phyloP scores from a whole-genome alignment of 2,888 invertebrate species.

The Melitaea athalia region DNA sequence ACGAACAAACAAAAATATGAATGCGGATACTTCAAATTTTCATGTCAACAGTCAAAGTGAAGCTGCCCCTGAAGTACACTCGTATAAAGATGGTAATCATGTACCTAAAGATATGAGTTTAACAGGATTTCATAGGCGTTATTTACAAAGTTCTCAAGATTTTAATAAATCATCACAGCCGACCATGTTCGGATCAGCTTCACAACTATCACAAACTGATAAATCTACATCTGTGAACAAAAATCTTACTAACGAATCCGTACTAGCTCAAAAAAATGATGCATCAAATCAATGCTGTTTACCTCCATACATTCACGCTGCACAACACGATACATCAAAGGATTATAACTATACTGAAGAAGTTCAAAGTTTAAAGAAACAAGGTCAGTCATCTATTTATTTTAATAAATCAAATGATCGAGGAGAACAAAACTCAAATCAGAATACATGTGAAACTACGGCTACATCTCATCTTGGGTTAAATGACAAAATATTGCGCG shows the following conservation, averaged over 20 bases:
- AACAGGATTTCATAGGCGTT: not conserved
- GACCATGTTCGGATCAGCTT: not conserved
- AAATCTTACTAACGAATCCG: not conserved
- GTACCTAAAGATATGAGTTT: not conserved
- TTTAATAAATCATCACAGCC: not conserved
- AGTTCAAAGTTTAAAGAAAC: not conserved
- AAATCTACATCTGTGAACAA: not conserved
- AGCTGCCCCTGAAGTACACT: not conserved
- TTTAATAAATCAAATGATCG: not conserved
- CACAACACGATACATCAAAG: not conserved
- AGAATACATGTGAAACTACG: not conserved
- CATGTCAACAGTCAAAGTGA: not conserved
- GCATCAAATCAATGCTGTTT: conserved; percentile 1
- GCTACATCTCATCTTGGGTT: not conserved
- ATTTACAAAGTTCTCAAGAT: not conserved
- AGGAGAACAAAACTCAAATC: not conserved
- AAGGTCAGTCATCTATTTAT: not conserved
- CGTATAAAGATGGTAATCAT: not conserved
- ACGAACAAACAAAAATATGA: not conserved
- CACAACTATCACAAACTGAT: not conserved
- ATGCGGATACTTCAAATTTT: not conserved
- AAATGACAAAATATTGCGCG: not conserved
- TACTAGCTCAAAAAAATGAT: not conserved
- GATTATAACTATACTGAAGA: not conserved
- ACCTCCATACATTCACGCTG: not conserved